A percentile compares a stretch with the other conserved stretches of the same genome.
Conservation (phyloP, 1,140 invertebrate genomes). For the Drosophila fuyamai region DNA sequence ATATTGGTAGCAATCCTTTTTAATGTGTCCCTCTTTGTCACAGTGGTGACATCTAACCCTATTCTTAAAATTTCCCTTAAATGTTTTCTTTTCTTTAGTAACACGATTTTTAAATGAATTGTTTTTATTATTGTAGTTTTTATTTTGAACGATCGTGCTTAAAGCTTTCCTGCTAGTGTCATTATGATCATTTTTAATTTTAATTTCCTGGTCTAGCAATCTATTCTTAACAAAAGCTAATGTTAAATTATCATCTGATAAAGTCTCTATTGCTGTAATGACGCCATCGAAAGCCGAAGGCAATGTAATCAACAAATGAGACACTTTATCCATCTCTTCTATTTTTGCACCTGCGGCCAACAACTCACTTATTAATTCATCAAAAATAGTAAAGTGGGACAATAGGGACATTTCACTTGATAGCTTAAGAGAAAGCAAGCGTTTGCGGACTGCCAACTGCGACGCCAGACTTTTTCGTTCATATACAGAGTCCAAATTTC, state of each 20-base stretch:
- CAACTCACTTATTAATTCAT: constrained; percentile 73
- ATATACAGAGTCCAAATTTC: constrained; percentile 8
- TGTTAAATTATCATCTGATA: background rate
- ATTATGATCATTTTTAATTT: constrained; percentile 1
- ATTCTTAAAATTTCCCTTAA: constrained; percentile 16
- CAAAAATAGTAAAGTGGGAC: constrained; percentile 79
- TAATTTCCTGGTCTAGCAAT: too few species aligned
- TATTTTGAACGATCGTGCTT: too few species aligned
- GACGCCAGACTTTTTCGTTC: background rate
- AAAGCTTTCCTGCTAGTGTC: constrained; percentile 18
- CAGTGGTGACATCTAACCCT: constrained; percentile 10
- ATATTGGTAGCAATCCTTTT: constrained; percentile 11
- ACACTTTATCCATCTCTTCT: background rate
- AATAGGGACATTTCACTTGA: constrained; percentile 62
- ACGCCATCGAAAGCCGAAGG: background rate
- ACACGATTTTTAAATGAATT: background rate
- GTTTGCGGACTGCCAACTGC: constrained; percentile 5
- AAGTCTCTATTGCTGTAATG: background rate
- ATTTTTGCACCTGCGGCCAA: constrained; percentile 10
- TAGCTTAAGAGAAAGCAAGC: constrained; percentile 64
- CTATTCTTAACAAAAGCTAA: background rate
- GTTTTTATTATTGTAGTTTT: too few species aligned
- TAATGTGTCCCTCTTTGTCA: constrained; percentile 10
- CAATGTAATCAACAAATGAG: constrained; percentile 29
- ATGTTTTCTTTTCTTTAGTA: constrained; percentile 8